Conservation (phyloP, 2,888 invertebrate species). For the Tetramorium bicarinatum region DNA sequence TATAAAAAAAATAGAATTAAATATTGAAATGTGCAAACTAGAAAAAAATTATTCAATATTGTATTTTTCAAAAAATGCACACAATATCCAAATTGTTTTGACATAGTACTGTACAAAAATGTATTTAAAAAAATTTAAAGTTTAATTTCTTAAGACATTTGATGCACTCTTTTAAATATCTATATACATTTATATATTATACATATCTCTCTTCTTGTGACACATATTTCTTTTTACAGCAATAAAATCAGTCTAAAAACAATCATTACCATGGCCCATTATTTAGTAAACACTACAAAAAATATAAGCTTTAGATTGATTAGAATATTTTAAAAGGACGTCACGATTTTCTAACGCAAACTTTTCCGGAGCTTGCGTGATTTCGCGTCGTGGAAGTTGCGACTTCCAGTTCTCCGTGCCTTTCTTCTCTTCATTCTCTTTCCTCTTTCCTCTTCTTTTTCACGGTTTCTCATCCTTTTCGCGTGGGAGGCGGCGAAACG, state of each 20-base stretch:
- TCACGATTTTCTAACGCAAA: slow-evolving; percentile 2
- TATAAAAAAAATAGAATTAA: background rate
- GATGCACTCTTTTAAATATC: background rate
- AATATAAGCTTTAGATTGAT: background rate
- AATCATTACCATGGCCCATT: background rate
- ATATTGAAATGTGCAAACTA: background rate
- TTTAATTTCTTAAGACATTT: background rate
- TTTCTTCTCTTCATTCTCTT: background rate
- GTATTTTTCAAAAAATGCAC: background rate
- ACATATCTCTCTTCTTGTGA: background rate
- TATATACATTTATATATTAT: background rate
- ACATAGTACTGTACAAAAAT: background rate
- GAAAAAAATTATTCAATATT: background rate
- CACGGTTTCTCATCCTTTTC: slow-evolving; percentile 65
- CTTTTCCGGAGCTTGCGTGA: slow-evolving; percentile 12
- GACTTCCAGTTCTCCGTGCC: slow-evolving; percentile 33
- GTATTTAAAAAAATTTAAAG: background rate
- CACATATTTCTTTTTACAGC: background rate
- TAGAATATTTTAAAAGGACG: background rate
- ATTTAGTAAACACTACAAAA: background rate
- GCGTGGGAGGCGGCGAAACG: slow-evolving; percentile 79
- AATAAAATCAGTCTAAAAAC: background rate
- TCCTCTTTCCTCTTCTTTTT: slow-evolving; percentile 55
- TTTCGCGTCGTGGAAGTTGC: slow-evolving; percentile 42
- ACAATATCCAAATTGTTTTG: background rate